Evolutionary conservation across 2,113 vertebrate species (phyloP).

Genomic region (Ophthalmolycus amberensis): DNA sequence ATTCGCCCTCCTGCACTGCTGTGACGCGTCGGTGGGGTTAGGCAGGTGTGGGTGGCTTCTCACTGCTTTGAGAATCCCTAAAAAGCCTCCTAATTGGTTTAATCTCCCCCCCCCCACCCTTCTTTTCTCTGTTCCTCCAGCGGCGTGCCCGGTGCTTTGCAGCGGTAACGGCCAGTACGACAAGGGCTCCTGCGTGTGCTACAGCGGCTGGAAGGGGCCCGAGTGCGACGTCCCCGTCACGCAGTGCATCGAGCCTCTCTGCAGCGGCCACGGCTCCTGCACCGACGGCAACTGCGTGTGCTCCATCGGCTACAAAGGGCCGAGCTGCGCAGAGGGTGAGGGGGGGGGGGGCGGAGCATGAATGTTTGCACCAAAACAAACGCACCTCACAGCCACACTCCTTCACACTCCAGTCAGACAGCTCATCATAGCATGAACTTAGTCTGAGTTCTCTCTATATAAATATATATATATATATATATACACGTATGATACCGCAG

Average conservation of each 20-base stretch:
- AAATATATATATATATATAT: background rate
- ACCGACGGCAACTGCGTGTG: conserved; percentile 95
- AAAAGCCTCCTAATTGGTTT: conserved; percentile 53
- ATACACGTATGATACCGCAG: conserved; percentile 51
- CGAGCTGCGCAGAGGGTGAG: conserved; percentile 95
- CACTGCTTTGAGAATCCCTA: conserved; percentile 29
- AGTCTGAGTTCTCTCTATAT: conserved; percentile 24
- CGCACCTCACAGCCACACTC: conserved; percentile 5
- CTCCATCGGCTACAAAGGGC: conserved; percentile 94
- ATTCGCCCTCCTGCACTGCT: conserved; percentile 55
- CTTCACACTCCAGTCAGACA: conserved; percentile 28
- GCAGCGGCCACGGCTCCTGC: conserved; percentile 95
- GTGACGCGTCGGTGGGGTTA: conserved; percentile 17
- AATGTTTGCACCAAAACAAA: conserved; percentile 27
- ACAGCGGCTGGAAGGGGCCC: conserved; percentile 98
- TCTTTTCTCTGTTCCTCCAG: conserved; percentile 56
- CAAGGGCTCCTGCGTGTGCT: conserved; percentile 96
- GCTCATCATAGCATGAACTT: conserved; percentile 58
- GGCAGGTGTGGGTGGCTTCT: conserved; percentile 30
- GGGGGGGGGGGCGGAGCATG: background rate
- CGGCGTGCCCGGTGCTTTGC: conserved; percentile 96
- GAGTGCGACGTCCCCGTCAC: conserved; percentile 94
- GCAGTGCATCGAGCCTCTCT: conserved; percentile 96
- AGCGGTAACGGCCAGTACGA: conserved; percentile 98
- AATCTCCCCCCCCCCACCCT: background rate